These are phyloP conservation scores for Acleris sparsana DNA, from an alignment of 2,888 invertebrate species.

Conservation along the genomic window DNA sequence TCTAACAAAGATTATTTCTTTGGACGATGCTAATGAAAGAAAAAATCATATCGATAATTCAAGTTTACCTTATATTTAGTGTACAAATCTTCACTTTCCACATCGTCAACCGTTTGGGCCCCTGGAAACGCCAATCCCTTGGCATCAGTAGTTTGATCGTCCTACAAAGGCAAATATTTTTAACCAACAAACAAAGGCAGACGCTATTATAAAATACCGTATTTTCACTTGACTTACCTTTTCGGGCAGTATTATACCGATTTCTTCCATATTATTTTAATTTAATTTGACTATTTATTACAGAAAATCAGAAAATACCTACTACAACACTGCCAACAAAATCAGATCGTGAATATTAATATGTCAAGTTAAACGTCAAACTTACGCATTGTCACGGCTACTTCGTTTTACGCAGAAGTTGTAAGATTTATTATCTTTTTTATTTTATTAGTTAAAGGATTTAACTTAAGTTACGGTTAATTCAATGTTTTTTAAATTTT, in stretches of 20 bases:
- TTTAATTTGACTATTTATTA: constrained; percentile 29
- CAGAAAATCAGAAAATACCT: constrained; percentile 29
- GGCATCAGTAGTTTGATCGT: constrained; percentile 85
- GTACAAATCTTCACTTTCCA: constrained; percentile 96
- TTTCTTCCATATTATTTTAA: constrained; percentile 88
- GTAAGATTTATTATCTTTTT: neutral
- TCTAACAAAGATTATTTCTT: too few species aligned
- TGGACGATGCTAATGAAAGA: too few species aligned
- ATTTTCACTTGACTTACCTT: constrained; percentile 83
- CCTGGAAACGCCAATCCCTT: constrained; percentile 87
- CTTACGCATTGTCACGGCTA: constrained; percentile 54
- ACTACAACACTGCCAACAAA: constrained; percentile 22
- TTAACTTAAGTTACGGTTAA: too few species aligned
- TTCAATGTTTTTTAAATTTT: too few species aligned
- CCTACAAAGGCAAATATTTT: constrained; percentile 66
- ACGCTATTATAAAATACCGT: neutral
- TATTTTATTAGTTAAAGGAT: neutral
- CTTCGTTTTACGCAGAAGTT: constrained; percentile 39
- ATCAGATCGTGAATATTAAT: constrained; percentile 36
- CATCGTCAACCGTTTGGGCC: constrained; percentile 89
- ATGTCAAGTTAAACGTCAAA: constrained; percentile 43
- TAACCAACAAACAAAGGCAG: constrained; percentile 2
- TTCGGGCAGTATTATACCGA: constrained; percentile 90
- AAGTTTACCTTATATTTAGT: constrained; percentile 97
- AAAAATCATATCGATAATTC: too few species aligned